phyloP scores from a whole-genome alignment of 2,113 vertebrate species.

The Xenopus borealis region DNA sequence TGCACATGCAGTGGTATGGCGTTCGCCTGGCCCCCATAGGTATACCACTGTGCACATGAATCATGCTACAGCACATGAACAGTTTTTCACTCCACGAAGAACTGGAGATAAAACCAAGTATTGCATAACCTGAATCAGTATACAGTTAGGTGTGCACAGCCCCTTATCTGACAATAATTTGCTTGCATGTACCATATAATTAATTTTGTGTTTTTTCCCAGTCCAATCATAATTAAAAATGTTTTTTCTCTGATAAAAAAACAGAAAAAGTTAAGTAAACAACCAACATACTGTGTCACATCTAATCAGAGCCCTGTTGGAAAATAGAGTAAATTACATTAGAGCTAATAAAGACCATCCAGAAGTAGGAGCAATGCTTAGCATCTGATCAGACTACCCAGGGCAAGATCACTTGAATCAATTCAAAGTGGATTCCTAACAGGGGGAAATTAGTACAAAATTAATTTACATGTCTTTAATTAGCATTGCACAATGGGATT shows the following conservation, averaged over 20 bases:
- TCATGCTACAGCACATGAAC: no score
- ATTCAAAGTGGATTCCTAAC: slow-evolving; percentile 50
- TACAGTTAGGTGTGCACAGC: no score
- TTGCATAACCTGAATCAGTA: no score
- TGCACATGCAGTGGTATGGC: no score
- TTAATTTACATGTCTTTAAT: slow-evolving; percentile 28
- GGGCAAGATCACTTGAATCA: slow-evolving; percentile 50
- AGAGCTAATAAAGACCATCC: slow-evolving; percentile 46
- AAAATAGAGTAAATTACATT: slow-evolving; percentile 51
- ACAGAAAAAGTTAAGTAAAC: slow-evolving; percentile 53
- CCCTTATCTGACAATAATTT: no score
- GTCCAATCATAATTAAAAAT: background rate
- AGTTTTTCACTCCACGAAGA: no score
- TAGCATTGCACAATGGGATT: slow-evolving; percentile 11
- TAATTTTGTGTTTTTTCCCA: no score
- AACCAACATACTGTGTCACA: slow-evolving; percentile 55
- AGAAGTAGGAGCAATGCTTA: slow-evolving; percentile 40
- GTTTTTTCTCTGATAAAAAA: slow-evolving; percentile 15
- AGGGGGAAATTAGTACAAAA: slow-evolving; percentile 49
- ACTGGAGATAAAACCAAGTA: no score
- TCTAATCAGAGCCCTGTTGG: slow-evolving; percentile 62
- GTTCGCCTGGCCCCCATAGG: no score
- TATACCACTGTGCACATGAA: no score
- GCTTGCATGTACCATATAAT: no score
- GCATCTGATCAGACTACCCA: slow-evolving; percentile 46